phyloP scores from a whole-genome alignment of 2,888 invertebrate genomes.

The Eutolmus rufibarbis region DNA sequence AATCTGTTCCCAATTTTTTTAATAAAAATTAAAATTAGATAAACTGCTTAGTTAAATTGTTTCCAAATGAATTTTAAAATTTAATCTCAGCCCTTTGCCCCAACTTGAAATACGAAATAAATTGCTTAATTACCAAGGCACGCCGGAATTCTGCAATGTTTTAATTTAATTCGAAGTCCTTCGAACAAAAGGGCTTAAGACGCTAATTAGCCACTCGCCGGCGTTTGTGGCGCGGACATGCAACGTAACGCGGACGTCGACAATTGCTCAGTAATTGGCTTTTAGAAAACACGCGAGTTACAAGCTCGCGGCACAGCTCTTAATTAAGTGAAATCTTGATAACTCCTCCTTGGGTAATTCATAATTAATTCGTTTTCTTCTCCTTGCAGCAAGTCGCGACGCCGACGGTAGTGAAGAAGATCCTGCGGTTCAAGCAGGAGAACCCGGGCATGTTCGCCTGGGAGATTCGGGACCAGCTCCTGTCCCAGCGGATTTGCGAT shows the following conservation, averaged over 20 bases:
- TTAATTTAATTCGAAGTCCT: neutral
- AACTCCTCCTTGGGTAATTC: neutral
- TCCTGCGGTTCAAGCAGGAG: slow-evolving; percentile 90
- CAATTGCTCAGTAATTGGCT: neutral
- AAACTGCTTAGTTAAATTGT: neutral
- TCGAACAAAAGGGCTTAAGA: neutral
- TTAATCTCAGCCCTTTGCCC: neutral
- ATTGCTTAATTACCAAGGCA: neutral
- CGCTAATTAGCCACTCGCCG: neutral
- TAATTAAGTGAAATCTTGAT: neutral
- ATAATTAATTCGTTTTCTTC: slow-evolving; percentile 33
- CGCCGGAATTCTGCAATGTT: neutral
- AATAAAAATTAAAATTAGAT: no score
- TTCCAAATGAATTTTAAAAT: neutral
- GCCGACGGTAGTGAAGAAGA: slow-evolving; percentile 93
- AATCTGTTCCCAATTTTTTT: no score
- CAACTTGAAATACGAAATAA: neutral
- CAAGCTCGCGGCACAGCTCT: neutral
- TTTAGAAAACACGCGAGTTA: neutral
- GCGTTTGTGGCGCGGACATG: neutral
- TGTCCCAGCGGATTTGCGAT: slow-evolving; percentile 90
- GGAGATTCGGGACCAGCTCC: slow-evolving; percentile 91
- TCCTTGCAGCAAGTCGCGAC: slow-evolving; percentile 88
- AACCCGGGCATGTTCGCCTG: slow-evolving; percentile 97
- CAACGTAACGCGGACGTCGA: neutral